Percentiles rank a stretch among this genome's conserved stretches.
phyloP scores from a whole-genome alignment of 2,888 invertebrate genomes.

The Lithophane leautieri region DNA sequence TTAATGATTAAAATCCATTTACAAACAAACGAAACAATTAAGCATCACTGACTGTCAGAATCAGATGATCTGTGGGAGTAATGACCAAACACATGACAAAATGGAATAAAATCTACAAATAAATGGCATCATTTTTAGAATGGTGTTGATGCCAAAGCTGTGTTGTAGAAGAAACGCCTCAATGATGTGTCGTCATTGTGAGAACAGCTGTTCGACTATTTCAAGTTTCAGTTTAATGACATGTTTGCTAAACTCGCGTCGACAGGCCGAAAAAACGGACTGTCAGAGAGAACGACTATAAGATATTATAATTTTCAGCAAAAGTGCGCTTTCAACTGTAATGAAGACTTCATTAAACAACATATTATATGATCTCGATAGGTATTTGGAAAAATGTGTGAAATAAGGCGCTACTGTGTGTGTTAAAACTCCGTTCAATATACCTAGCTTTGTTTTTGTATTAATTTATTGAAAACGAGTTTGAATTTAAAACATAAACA shows the following conservation, averaged over 20 bases:
- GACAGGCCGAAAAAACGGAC: not conserved
- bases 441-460: not conserved
- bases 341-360: not conserved
- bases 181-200: constrained; percentile 34
- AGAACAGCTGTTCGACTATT: constrained; percentile 50
- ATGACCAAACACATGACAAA: constrained; percentile 8
- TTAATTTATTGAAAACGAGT: not conserved
- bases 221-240: constrained; percentile 12
- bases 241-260: constrained; percentile 25
- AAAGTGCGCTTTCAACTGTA: too few species aligned
- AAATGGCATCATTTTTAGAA: constrained; percentile 37
- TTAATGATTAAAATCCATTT: not conserved
- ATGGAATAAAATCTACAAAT: constrained; percentile 2
- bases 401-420: not conserved
- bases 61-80: not conserved
- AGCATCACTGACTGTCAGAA: not conserved
- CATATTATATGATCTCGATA: not conserved
- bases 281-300: not conserved
- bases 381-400: not conserved
- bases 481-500: not conserved
- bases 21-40: constrained; percentile 12
- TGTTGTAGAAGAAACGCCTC: constrained; percentile 27
- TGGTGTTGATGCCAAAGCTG: constrained; percentile 24
- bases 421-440: not conserved
- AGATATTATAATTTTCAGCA: not conserved